A percentile compares a stretch with the other conserved stretches of the same genome.
Evolutionary conservation across 1,140 invertebrate species (phyloP).

Genomic region (Drosophila oshimai): DNA sequence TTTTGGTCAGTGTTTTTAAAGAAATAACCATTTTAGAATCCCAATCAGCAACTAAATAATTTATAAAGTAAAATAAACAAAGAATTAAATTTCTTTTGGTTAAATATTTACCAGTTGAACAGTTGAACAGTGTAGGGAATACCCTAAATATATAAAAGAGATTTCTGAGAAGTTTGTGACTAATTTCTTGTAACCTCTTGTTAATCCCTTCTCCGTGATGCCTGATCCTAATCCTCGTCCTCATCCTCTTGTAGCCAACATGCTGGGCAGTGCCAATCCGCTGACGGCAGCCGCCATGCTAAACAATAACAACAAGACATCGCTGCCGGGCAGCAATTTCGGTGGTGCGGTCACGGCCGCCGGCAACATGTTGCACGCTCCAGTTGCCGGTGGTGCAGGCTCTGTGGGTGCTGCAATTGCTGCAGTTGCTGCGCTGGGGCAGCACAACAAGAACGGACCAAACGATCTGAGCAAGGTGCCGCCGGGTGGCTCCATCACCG

Average conservation of each 20-base stretch:
- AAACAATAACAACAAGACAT: slow-evolving; percentile 70
- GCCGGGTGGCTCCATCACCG: slow-evolving; percentile 8
- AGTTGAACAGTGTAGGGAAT: no score
- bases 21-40: no score
- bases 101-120: no score
- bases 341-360: slow-evolving; percentile 7
- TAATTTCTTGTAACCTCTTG: slow-evolving; percentile 27
- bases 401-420: slow-evolving; percentile 13
- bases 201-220: not conserved
- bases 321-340: slow-evolving; percentile 35
- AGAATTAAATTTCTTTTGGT: no score
- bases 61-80: no score
- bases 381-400: slow-evolving; percentile 12
- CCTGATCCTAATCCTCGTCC: not conserved
- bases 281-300: slow-evolving; percentile 63
- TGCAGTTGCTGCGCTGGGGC: slow-evolving; percentile 28
- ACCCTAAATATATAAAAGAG: no score
- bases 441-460: slow-evolving; percentile 62
- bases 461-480: slow-evolving; percentile 43
- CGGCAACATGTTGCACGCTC: slow-evolving; percentile 12
- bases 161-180: slow-evolving; percentile 8
- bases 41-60: no score
- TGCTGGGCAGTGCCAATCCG: slow-evolving; percentile 53
- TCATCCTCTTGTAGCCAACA: slow-evolving; percentile 39
- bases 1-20: no score